phyloP scores from a whole-genome alignment of 2,113 vertebrate species.

The Microtus montanus region DNA sequence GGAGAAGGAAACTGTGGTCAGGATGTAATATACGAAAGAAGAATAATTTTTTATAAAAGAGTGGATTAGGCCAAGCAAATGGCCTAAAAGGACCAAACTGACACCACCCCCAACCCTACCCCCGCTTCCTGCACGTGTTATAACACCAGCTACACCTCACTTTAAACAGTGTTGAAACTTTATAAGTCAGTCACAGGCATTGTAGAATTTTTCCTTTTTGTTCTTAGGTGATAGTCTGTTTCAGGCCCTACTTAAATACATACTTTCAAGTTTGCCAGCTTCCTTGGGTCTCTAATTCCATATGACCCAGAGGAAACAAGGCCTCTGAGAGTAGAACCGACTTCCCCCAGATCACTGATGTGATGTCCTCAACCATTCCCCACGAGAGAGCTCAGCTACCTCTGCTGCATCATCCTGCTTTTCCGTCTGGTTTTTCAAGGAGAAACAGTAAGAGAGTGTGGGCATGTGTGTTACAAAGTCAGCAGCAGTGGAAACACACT shows the following conservation, averaged over 20 bases:
- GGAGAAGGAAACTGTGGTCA: not conserved
- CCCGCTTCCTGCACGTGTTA: not conserved
- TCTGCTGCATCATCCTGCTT: not conserved
- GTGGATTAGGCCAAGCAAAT: constrained; percentile 33
- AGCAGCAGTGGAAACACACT: not conserved
- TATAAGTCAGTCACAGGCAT: not conserved
- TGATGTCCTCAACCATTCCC: not conserved
- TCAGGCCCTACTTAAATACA: not conserved
- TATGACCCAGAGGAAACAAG: not conserved
- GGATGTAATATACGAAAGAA: not conserved
- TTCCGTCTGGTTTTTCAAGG: not conserved
- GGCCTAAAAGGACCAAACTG: not conserved
- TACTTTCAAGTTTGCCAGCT: not conserved
- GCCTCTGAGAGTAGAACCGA: not conserved
- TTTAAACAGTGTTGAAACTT: not conserved
- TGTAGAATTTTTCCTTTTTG: not conserved
- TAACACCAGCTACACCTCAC: not conserved
- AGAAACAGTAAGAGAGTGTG: not conserved
- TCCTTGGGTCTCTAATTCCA: constrained; percentile 8
- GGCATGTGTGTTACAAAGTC: not conserved
- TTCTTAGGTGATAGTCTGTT: not conserved
- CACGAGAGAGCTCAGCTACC: not conserved
- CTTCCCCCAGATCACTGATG: not conserved
- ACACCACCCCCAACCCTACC: not conserved
- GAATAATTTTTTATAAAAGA: not conserved